Evolutionary conservation across 2,113 vertebrate genomes (phyloP).

Genomic region (Chaetodon auriga): DNA sequence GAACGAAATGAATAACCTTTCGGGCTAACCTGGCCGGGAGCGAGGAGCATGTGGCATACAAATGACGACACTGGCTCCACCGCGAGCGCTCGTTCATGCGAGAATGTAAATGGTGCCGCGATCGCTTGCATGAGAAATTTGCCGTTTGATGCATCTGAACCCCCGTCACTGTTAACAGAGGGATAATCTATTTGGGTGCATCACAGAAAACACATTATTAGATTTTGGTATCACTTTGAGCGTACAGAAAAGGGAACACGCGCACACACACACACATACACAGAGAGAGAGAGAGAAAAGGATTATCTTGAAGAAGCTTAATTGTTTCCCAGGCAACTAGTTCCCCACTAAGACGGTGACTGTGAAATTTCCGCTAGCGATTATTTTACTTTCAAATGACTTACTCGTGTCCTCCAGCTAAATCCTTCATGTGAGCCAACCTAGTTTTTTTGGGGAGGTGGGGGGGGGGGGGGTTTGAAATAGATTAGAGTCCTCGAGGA

Average conservation of each 20-base stretch:
- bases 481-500: constrained; percentile 74
- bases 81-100: constrained; percentile 31
- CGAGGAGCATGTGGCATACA: constrained; percentile 51
- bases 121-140: constrained; percentile 44
- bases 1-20: constrained; percentile 73
- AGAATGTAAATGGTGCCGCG: constrained; percentile 43
- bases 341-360: constrained; percentile 68
- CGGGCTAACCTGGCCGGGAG: constrained; percentile 58
- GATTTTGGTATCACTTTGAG: constrained; percentile 51
- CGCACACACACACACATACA: constrained; percentile 16
- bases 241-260: constrained; percentile 35
- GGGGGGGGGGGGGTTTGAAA: constrained; percentile 42
- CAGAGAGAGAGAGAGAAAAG: constrained; percentile 36
- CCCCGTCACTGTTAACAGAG: constrained; percentile 36
- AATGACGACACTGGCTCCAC: constrained; percentile 44
- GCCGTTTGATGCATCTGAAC: constrained; percentile 18
- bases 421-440: constrained; percentile 71
- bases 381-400: constrained; percentile 83
- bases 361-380: constrained; percentile 76
- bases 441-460: constrained; percentile 51
- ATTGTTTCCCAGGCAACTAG: constrained; percentile 81
- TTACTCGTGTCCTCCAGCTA: constrained; percentile 75
- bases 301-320: constrained; percentile 77
- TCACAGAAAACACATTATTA: constrained; percentile 56
- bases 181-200: constrained; percentile 58